Evolutionary conservation across 1,140 invertebrate genomes (phyloP).

Genomic region (Drosophila neocordata): DNA sequence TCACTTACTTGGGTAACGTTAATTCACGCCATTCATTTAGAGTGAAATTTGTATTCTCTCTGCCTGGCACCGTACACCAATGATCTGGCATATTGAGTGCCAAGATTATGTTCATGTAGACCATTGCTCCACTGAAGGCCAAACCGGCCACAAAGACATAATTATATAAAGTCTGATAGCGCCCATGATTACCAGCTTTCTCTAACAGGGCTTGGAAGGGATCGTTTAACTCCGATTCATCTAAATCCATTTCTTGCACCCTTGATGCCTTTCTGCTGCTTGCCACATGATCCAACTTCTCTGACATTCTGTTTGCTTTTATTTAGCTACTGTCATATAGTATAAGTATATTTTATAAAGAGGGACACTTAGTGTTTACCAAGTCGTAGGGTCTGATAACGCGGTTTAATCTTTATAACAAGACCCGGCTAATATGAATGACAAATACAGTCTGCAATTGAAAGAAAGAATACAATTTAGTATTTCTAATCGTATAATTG

Average conservation of each 20-base stretch:
- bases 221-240: slow-evolving; percentile 78
- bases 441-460: slow-evolving; percentile 33
- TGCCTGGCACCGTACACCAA: slow-evolving; percentile 84
- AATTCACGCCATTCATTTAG: slow-evolving; percentile 83
- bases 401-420: slow-evolving; percentile 56
- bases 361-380: slow-evolving; percentile 9
- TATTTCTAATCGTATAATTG: slow-evolving; percentile 17
- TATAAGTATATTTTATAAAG: slow-evolving; percentile 3
- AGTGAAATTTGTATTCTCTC: slow-evolving; percentile 82
- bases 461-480: background rate
- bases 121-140: slow-evolving; percentile 79
- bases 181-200: slow-evolving; percentile 83
- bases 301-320: slow-evolving; percentile 48
- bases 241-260: slow-evolving; percentile 58
- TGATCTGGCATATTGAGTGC: slow-evolving; percentile 84
- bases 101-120: slow-evolving; percentile 84
- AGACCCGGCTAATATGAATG: slow-evolving; percentile 10
- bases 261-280: slow-evolving; percentile 56
- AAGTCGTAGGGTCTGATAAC: slow-evolving; percentile 29
- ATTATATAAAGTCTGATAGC: slow-evolving; percentile 84
- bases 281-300: slow-evolving; percentile 50
- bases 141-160: slow-evolving; percentile 83
- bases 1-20: slow-evolving; percentile 83
- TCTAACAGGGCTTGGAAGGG: slow-evolving; percentile 84
- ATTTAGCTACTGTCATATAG: slow-evolving; percentile 12